Base-by-base conservation (phyloP, 2,888 invertebrate genomes). In the Sepioteuthis lessoniana region DNA sequence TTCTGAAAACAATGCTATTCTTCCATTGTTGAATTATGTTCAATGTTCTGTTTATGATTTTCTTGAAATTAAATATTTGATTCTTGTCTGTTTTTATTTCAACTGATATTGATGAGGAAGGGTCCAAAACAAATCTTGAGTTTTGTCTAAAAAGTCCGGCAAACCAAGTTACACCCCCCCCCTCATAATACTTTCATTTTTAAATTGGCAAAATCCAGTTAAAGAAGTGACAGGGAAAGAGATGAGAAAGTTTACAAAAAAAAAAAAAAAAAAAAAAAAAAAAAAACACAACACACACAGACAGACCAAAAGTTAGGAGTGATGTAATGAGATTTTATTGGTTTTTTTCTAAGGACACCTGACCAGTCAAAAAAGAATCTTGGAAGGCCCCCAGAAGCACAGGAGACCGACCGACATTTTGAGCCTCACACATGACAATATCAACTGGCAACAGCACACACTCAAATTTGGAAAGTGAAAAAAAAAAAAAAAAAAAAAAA, bases 211-310 rank as follows among this genome's bases (percentile, higher is more conserved):
- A n/a, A n/a, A 5, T n/a, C 31, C 76, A n/a, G 28, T 76, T 95
- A 42, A 94, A 95, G 93, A 95, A 96, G 94, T 96, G 96, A n/a
- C n/a, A n/a, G n/a, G n/a, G n/a, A n/a, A n/a, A 42, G 42, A 42
- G 42, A 42, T 5, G 42, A 42, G n/a, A 42, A 42, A 42, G 42
- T 5, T 42, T 7, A 42, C 42, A 42, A 42, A 42, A 42, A 42
- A 42, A 42, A 42, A 42, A 42, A 42, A 42, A 21, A 55, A 19
- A 50, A 19, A 50, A 50, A 21, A 50, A 21, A 50, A 16, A 21
- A 16, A 50, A 19, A 50, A 16, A 95, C 93, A 94, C 95, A 37
- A 96, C 96, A 46, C 55, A 96, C 1, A 96, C 96, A 94, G 94
- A n/a, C n/a, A 76, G n/a, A n/a, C n/a, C 76, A n/a, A 35, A n/a